Evolutionary conservation across 2,113 vertebrate genomes (phyloP).

Genomic region (pig (Sus scrofa)): DNA sequence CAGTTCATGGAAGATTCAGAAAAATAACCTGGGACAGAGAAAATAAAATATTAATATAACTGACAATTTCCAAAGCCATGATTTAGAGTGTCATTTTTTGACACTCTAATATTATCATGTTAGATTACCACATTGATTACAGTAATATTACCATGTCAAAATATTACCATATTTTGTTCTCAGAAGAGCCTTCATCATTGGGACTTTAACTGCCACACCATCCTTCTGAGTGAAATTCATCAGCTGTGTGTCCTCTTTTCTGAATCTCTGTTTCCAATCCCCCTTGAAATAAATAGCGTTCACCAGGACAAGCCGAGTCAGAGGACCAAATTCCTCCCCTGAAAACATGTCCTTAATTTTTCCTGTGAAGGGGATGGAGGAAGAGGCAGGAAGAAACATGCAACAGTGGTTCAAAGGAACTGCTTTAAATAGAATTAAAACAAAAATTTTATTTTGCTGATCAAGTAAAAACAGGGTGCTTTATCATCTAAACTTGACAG

Average conservation of each 20-base stretch:
- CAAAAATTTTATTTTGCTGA: not conserved
- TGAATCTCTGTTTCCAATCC: slow-evolving; percentile 83
- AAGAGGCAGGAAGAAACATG: not conserved
- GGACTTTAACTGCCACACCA: slow-evolving; percentile 63
- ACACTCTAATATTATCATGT: too few relatives aligned
- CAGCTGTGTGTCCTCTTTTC: slow-evolving; percentile 68
- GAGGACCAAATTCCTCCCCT: slow-evolving; percentile 79
- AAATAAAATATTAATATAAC: not conserved
- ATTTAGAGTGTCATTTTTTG: not conserved
- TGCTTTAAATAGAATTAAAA: slow-evolving; percentile 10
- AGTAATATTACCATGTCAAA: too few relatives aligned
- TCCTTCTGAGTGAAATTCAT: slow-evolving; percentile 78
- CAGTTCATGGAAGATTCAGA: slow-evolving; percentile 53
- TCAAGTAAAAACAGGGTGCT: not conserved
- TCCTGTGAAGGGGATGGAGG: slow-evolving; percentile 35
- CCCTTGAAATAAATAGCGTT: slow-evolving; percentile 85
- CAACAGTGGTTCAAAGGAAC: not conserved
- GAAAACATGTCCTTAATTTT: slow-evolving; percentile 84
- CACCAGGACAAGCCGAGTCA: slow-evolving; percentile 83
- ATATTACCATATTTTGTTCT: slow-evolving; percentile 70
- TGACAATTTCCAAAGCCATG: not conserved
- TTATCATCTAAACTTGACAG: not conserved
- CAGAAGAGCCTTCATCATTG: slow-evolving; percentile 77
- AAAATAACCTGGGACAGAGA: slow-evolving; percentile 77
- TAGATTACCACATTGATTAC: too few relatives aligned